phyloP scores from a whole-genome alignment of 1,140 invertebrate genomes.

The Plutomurus gul region DNA sequence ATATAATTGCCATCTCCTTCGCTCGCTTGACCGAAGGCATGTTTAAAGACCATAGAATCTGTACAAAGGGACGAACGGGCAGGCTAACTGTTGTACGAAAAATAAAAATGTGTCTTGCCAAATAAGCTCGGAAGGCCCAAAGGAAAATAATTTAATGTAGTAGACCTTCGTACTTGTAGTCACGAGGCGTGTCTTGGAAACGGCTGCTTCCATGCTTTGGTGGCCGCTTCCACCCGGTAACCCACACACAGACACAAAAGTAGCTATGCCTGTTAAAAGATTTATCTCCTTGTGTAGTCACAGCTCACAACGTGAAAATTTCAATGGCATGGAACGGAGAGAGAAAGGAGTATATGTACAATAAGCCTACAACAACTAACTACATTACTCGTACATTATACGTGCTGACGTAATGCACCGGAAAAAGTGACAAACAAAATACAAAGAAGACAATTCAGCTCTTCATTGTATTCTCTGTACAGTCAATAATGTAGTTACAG shows the following conservation, averaged over 20 bases:
- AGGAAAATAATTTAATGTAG: slow-evolving; percentile 19
- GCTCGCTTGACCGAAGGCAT: neutral
- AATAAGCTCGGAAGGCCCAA: neutral
- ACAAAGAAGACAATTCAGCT: neutral
- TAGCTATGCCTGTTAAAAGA: too few relatives aligned
- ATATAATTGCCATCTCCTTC: neutral
- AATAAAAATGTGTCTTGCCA: slow-evolving; percentile 16
- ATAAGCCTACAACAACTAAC: neutral
- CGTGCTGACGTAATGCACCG: neutral
- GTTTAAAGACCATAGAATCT: neutral
- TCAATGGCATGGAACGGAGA: neutral
- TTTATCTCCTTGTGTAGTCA: neutral
- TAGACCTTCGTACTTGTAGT: neutral
- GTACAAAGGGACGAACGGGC: neutral
- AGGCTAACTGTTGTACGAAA: neutral
- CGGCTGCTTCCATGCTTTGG: neutral
- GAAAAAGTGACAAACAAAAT: neutral
- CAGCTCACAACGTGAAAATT: neutral
- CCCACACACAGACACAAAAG: too few relatives aligned
- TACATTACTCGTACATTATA: neutral
- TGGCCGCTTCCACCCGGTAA: too few relatives aligned
- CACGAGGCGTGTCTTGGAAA: neutral
- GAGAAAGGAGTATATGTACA: neutral
- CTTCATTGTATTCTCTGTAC: neutral
- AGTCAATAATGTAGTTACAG: neutral